Evolutionary conservation across 2,113 vertebrate species (phyloP), one percentile per base, ranked within the genome.

Genomic region (Diglossa brunneiventris): DNA sequence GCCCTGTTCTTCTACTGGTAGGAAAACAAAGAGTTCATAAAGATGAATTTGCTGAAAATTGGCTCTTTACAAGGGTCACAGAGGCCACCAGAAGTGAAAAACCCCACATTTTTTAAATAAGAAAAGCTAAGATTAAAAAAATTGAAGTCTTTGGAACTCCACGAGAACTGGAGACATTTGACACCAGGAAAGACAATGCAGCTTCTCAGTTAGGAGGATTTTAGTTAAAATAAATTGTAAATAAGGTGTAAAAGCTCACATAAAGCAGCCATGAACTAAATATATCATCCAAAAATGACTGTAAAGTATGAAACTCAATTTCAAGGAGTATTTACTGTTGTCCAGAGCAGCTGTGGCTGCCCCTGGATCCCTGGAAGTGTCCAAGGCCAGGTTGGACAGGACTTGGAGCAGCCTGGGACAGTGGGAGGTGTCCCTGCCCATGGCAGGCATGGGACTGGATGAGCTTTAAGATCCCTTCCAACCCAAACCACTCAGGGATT

Each of bases 71-170:
- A 53, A 50, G n/a, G 22, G 63, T 27, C 62, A 27, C 4, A 2
- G 35, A 17, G 31, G 35, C 7, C 20, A 74, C 37, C 2, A 64
- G 30, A 61, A 46, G 5, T 47, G 15, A 62, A 62, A 88, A 76
- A 3, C 0, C 0, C 3, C 24, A 3, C 4, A 11, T 15, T 39
- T 68, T 58, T 61, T 13, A 55, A 80, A 37, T 4, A 33, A 30
- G 42, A 50, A 39, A 66, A 79, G n/a, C 3, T 6, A 46, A 58
- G 28, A 62, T 63, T 5, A 3, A 61, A 89, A 74, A 62, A 42
- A 35, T 10, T 0, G 22, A 81, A 83, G 20, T 22, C 33, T 92
- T 33, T 37, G 20, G 53, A 76, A 59, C 37, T 80, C 42, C 0
- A 8, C 1, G 1, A 64, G 44, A 90, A 74, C 50, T 33, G 15